Conservation (phyloP, 2,888 invertebrate genomes). For the Dendrolimus pini region DNA sequence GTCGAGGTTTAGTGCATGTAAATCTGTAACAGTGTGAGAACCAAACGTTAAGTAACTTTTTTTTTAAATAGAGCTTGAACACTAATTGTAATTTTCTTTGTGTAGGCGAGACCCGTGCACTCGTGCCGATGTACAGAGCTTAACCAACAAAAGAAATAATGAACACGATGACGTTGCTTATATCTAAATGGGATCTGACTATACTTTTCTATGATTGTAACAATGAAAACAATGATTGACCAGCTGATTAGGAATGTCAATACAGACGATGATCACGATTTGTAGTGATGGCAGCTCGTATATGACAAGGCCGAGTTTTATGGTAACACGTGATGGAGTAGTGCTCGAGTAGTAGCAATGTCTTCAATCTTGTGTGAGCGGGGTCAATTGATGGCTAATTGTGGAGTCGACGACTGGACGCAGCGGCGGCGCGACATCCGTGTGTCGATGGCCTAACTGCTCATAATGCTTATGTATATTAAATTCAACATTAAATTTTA, state of each 20-base stretch:
- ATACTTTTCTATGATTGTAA: slow-evolving; percentile 6
- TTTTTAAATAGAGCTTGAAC: too few species aligned
- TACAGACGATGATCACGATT: slow-evolving; percentile 24
- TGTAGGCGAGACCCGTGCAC: neutral
- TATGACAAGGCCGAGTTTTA: slow-evolving; percentile 25
- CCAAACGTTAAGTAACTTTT: too few species aligned
- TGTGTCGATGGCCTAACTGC: slow-evolving; percentile 45
- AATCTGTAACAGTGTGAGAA: too few species aligned
- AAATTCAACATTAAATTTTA: neutral
- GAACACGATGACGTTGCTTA: neutral
- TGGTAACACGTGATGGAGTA: slow-evolving; percentile 28
- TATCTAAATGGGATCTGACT: neutral
- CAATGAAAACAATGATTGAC: slow-evolving; percentile 11
- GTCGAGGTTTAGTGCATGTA: too few species aligned
- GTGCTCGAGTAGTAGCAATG: slow-evolving; percentile 11
- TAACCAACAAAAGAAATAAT: slow-evolving; percentile 7
- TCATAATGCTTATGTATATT: neutral
- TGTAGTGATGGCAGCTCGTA: slow-evolving; percentile 18
- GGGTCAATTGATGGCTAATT: slow-evolving; percentile 70
- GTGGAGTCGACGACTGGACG: slow-evolving; percentile 33
- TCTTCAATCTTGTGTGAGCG: slow-evolving; percentile 39
- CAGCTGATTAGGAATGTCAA: slow-evolving; percentile 15
- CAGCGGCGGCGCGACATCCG: slow-evolving; percentile 17
- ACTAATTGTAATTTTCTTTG: too few species aligned
- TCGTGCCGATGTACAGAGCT: neutral